Percentiles rank a stretch among this genome's conserved stretches.
Evolutionary conservation across 2,888 invertebrate species (phyloP).

Genomic region (Melieria picta): DNA sequence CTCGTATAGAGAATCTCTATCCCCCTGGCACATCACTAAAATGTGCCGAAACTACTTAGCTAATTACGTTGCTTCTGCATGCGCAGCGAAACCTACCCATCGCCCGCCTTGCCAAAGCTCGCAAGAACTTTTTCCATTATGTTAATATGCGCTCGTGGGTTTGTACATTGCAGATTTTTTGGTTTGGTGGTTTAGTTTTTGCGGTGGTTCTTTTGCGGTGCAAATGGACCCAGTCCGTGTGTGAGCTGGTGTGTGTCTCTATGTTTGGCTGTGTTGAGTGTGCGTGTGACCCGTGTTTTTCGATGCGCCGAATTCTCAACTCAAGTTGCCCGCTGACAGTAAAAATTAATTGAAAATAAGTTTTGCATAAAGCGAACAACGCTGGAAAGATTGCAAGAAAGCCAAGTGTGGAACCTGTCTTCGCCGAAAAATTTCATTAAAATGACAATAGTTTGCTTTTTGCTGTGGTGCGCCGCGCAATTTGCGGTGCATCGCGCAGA

Average conservation of each 20-base stretch:
- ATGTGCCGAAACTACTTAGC: conserved; percentile 4
- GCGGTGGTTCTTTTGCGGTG: no score
- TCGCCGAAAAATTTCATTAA: not conserved
- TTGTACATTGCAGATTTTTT: not conserved
- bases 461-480: not conserved
- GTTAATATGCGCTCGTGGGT: conserved; percentile 5
- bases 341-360: conserved; percentile 23
- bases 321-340: conserved; percentile 18
- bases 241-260: not conserved
- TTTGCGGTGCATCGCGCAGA: not conserved
- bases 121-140: conserved; percentile 21
- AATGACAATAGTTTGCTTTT: not conserved
- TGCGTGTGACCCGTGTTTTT: not conserved
- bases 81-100: not conserved
- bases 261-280: not conserved
- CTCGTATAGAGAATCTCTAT: no score
- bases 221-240: not conserved
- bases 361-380: not conserved
- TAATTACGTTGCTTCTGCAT: conserved; percentile 9
- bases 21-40: not conserved
- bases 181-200: no score
- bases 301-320: conserved; percentile 4
- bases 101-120: conserved; percentile 7
- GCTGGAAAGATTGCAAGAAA: no score
- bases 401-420: not conserved